These are phyloP conservation scores for Battus philenor DNA, from an alignment of 1,140 invertebrate genomes.

Conservation along the genomic window DNA sequence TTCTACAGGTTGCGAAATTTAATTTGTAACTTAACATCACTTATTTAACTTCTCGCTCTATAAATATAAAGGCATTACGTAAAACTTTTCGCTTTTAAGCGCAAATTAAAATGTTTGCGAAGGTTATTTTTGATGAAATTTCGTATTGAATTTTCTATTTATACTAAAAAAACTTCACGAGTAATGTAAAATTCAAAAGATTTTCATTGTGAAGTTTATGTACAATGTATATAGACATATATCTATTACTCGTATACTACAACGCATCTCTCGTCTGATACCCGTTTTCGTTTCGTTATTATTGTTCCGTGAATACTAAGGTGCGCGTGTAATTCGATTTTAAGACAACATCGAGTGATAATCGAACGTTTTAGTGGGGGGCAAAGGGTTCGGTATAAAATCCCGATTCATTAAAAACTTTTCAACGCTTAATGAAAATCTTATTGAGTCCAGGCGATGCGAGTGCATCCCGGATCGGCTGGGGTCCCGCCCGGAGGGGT, in stretches of 20 bases:
- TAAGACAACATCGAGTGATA: too few relatives aligned
- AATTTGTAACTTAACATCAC: background rate
- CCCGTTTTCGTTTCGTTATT: too few relatives aligned
- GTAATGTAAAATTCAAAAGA: background rate
- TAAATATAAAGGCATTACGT: background rate
- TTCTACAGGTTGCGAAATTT: background rate
- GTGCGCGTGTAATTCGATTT: too few relatives aligned
- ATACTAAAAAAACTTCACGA: too few relatives aligned
- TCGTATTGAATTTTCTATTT: background rate
- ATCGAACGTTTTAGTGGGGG: too few relatives aligned
- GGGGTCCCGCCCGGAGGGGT: constrained; percentile 7
- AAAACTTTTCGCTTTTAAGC: background rate
- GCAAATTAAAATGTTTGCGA: background rate
- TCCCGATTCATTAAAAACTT: constrained; percentile 66
- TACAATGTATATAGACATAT: too few relatives aligned
- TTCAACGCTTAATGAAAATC: constrained; percentile 71
- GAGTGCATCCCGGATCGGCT: constrained; percentile 41
- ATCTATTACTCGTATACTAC: too few relatives aligned
- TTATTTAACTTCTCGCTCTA: background rate
- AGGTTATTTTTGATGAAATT: background rate
- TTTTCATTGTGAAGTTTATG: background rate
- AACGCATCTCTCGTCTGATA: too few relatives aligned
- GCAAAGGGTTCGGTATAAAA: constrained; percentile 39
- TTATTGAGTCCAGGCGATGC: constrained; percentile 48
- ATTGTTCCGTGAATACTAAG: too few relatives aligned